These are phyloP conservation scores for Pica pica DNA, from an alignment of 2,113 vertebrate species.

Conservation along the genomic window DNA sequence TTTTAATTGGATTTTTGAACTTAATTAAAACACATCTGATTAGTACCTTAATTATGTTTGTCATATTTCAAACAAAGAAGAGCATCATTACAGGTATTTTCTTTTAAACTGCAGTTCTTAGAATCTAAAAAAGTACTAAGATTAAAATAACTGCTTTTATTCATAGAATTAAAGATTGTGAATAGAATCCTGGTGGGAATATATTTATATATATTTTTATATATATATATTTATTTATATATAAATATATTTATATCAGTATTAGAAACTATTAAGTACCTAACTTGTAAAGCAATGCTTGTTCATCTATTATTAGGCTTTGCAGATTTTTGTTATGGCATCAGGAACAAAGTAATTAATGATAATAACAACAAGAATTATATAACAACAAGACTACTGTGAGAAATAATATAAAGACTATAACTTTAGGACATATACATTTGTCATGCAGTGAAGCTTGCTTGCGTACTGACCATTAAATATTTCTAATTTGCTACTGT, in stretches of 20 bases:
- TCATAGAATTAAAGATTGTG: neutral
- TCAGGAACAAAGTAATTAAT: neutral
- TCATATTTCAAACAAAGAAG: neutral
- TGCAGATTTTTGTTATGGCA: neutral
- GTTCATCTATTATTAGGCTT: neutral
- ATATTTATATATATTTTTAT: too few relatives aligned
- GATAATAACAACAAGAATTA: neutral
- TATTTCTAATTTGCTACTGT: constrained; percentile 12
- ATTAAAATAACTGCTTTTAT: neutral
- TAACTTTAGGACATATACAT: neutral
- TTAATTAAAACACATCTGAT: neutral
- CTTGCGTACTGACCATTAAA: neutral
- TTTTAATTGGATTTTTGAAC: neutral
- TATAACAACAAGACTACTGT: neutral
- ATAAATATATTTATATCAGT: neutral
- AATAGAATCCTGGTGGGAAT: neutral
- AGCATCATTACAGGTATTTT: neutral
- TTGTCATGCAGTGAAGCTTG: neutral
- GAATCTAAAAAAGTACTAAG: neutral
- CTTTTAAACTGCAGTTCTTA: neutral
- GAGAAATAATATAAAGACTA: neutral
- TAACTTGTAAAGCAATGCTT: neutral
- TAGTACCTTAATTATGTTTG: neutral
- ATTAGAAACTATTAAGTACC: neutral
- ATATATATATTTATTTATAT: too few relatives aligned